Conservation (phyloP, 2,888 invertebrate species). For the Onchidella celtica region DNA sequence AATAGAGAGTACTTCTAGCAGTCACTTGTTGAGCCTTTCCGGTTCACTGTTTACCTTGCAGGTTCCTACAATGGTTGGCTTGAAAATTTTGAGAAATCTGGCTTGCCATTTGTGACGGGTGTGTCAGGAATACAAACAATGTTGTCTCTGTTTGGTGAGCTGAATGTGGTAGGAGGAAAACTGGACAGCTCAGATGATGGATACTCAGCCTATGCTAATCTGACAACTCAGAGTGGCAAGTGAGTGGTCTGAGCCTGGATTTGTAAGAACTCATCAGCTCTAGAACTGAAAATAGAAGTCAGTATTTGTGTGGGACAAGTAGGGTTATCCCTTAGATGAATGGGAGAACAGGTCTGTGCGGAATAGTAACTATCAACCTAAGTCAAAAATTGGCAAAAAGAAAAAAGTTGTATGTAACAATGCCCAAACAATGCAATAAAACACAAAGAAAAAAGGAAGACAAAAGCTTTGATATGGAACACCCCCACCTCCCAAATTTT, state of each 20-base stretch:
- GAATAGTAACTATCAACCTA: not conserved
- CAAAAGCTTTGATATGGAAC: too few relatives aligned
- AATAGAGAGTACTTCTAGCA: too few relatives aligned
- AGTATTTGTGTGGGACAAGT: not conserved
- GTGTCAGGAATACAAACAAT: conserved; percentile 61
- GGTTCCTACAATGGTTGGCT: conserved; percentile 68
- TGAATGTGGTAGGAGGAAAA: conserved; percentile 58
- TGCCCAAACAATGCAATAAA: too few relatives aligned
- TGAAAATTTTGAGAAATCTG: conserved; percentile 63
- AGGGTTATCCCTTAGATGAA: too few relatives aligned
- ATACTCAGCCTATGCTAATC: conserved; percentile 56
- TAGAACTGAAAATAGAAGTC: not conserved
- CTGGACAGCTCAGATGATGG: conserved; percentile 56
- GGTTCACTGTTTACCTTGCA: conserved; percentile 41
- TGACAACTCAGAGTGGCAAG: conserved; percentile 58
- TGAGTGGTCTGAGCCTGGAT: conserved; percentile 31
- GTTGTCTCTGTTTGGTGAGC: conserved; percentile 62
- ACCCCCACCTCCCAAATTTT: too few relatives aligned
- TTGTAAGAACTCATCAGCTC: not conserved
- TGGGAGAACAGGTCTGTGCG: too few relatives aligned
- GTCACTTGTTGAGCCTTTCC: too few relatives aligned
- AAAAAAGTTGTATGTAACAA: too few relatives aligned
- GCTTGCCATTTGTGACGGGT: conserved; percentile 63
- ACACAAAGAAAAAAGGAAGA: too few relatives aligned
- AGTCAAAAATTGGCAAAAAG: too few relatives aligned